These are phyloP conservation scores for Pseudolaguvia tuberculata DNA, from an alignment of 2,113 vertebrate species.

Conservation along the genomic window DNA sequence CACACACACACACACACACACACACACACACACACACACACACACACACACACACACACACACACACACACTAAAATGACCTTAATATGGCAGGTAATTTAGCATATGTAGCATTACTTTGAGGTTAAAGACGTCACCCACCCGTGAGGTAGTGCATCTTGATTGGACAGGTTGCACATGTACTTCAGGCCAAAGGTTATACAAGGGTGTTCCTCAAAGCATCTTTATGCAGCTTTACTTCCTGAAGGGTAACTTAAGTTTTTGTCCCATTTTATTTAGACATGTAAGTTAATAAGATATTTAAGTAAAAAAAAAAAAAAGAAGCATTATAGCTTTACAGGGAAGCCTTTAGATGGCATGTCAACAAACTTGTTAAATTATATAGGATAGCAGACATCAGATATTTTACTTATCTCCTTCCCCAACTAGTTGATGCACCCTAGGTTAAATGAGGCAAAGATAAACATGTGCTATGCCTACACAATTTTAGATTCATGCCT, in stretches of 20 bases:
- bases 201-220: no score
- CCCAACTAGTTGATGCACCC: constrained; percentile 27
- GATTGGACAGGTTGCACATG: no score
- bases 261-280: not conserved
- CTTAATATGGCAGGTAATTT: not conserved
- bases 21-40: no score
- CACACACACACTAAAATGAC: not conserved
- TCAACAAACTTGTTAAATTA: not conserved
- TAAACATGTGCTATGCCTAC: constrained; percentile 20
- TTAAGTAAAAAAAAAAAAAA: not conserved
- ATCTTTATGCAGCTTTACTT: no score
- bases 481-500: constrained; percentile 20
- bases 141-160: no score
- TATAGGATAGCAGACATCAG: constrained; percentile 18
- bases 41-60: not conserved
- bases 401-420: not conserved
- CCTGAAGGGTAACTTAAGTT: not conserved
- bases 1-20: no score
- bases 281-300: not conserved
- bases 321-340: not conserved
- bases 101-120: no score
- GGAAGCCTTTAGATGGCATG: not conserved
- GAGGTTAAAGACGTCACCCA: no score
- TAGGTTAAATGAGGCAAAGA: constrained; percentile 32
- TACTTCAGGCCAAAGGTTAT: no score